phyloP scores from a whole-genome alignment of 2,113 vertebrate genomes.

The Vulpes vulpes region DNA sequence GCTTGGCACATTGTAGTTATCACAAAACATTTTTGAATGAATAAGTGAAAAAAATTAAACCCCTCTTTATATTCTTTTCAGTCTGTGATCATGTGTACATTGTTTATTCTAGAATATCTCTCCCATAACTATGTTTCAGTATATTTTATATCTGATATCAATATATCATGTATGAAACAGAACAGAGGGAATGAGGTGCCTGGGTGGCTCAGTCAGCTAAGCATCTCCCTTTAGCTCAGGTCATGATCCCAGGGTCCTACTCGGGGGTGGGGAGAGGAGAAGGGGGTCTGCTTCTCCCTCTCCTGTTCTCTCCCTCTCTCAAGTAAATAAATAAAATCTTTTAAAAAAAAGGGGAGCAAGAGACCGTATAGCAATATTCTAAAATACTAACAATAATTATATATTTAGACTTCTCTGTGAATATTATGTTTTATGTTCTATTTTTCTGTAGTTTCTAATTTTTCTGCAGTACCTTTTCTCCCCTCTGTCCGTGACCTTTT shows the following conservation, averaged over 20 bases:
- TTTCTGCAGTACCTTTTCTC: neutral
- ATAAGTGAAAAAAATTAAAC: neutral
- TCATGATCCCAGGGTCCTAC: too few species aligned
- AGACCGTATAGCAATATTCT: neutral
- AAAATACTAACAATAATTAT: neutral
- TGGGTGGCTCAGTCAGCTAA: too few species aligned
- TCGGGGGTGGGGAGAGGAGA: too few species aligned
- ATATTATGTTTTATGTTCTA: neutral
- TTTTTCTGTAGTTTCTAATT: slow-evolving; percentile 15
- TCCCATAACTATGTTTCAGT: neutral
- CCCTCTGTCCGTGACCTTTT: neutral
- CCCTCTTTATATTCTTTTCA: neutral
- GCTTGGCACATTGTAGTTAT: neutral
- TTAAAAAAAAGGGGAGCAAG: neutral
- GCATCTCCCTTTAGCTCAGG: too few species aligned
- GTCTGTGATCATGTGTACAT: neutral
- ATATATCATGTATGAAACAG: neutral
- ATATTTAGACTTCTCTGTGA: neutral
- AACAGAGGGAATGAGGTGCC: neutral
- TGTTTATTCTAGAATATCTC: neutral
- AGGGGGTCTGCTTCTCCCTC: too few species aligned
- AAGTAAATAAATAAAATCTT: too few species aligned
- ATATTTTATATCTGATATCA: neutral
- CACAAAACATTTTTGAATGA: neutral
- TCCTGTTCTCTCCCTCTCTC: too few species aligned